Conservation (phyloP, 2,113 vertebrate genomes). For the Passer domesticus region DNA sequence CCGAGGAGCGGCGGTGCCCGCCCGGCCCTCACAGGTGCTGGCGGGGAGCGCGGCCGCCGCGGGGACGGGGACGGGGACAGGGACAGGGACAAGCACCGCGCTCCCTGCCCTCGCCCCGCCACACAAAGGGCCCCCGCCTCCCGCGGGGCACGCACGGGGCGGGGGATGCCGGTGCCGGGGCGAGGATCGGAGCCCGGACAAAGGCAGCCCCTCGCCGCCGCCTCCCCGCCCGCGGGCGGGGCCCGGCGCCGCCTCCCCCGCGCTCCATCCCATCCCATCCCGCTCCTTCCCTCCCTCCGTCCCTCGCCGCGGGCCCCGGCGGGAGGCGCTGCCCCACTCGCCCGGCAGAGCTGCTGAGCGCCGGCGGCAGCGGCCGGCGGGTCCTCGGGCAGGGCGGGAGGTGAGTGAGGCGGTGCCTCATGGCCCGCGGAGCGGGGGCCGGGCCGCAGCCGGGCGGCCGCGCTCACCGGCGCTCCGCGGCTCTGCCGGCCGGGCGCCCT, state of each 20-base stretch:
- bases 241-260: background rate
- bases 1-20: background rate
- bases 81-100: no score
- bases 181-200: background rate
- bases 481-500: no score
- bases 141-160: background rate
- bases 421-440: background rate
- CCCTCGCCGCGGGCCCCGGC: background rate
- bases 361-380: background rate
- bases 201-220: background rate
- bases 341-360: background rate
- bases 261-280: background rate
- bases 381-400: background rate
- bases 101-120: background rate
- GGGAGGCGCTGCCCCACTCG: background rate
- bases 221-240: slow-evolving; percentile 13
- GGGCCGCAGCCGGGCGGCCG: background rate
- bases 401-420: background rate
- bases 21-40: background rate
- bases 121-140: background rate
- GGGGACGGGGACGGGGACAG: no score
- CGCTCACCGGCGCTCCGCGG: background rate
- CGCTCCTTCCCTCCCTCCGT: background rate
- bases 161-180: background rate
- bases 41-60: background rate